Percentiles rank a stretch among this genome's conserved stretches.
Evolutionary conservation across 2,797 vertebrate genomes (phyloP).

Genomic region (Ceryle rudis): DNA sequence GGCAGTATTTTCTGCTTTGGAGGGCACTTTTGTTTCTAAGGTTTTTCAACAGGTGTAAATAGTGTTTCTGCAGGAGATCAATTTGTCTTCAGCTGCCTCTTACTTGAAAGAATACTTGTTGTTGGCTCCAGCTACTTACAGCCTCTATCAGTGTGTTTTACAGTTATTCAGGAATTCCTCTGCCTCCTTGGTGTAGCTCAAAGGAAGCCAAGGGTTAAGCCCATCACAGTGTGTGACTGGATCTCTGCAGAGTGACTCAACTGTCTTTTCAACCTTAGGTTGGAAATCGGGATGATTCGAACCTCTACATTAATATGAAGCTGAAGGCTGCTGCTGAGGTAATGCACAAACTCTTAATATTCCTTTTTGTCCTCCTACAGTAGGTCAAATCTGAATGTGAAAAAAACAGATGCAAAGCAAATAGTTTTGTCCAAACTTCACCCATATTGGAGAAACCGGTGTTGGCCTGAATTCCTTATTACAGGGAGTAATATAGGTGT

Average conservation of each 20-base stretch:
- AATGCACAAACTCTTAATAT: conserved; percentile 31
- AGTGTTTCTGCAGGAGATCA: neutral
- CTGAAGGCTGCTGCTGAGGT: conserved; percentile 96
- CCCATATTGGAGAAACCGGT: neutral
- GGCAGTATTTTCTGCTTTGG: conserved; percentile 1
- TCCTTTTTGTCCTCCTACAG: neutral
- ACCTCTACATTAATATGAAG: conserved; percentile 97
- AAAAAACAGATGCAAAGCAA: neutral
- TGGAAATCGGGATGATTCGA: conserved; percentile 95
- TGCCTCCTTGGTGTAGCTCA: neutral
- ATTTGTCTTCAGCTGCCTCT: neutral
- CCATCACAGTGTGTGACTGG: neutral
- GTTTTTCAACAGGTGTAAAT: conserved; percentile 3
- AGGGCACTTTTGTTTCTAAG: neutral
- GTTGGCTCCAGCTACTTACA: neutral
- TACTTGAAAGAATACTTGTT: neutral
- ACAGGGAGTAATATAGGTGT: neutral
- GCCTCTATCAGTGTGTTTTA: neutral
- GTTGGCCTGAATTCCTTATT: neutral
- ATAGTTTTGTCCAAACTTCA: neutral
- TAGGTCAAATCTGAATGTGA: neutral
- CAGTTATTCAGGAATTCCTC: neutral
- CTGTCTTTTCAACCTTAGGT: conserved; percentile 81
- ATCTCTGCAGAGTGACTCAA: neutral
- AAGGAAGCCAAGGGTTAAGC: neutral